A percentile compares a stretch with the other conserved stretches of the same genome.
These are phyloP conservation scores for Pseudocheirus occidentalis DNA, from an alignment of 2,797 vertebrate species.

Conservation along the genomic window DNA sequence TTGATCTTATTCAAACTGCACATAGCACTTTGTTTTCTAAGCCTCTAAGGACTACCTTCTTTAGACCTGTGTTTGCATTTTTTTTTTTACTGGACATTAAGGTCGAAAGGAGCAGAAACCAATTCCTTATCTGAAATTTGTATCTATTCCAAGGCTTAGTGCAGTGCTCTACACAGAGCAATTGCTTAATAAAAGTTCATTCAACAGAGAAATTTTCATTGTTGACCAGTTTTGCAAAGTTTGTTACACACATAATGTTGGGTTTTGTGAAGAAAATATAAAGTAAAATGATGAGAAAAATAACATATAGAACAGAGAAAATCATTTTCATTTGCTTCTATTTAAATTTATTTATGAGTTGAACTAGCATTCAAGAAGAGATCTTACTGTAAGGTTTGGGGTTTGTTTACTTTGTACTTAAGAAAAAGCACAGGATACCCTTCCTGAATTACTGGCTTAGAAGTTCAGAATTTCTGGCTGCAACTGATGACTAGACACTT, in stretches of 20 bases:
- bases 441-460: not conserved
- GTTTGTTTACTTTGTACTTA: not conserved
- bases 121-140: not conserved
- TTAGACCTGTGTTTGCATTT: not conserved
- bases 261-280: not conserved
- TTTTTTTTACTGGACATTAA: constrained; percentile 5
- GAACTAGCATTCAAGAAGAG: not conserved
- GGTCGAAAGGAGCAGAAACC: not conserved
- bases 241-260: not conserved
- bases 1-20: not conserved
- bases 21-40: not conserved
- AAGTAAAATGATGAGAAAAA: not conserved
- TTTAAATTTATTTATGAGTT: not conserved
- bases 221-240: not conserved
- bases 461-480: not conserved
- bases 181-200: constrained; percentile 1
- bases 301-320: not conserved
- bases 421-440: not conserved
- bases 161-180: not conserved
- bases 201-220: not conserved
- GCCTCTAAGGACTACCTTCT: not conserved
- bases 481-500: not conserved
- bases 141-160: not conserved
- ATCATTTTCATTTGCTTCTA: not conserved
- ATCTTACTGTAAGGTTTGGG: not conserved